Conservation (phyloP, 1,140 invertebrate genomes). For the Medauroidea extradentata region DNA sequence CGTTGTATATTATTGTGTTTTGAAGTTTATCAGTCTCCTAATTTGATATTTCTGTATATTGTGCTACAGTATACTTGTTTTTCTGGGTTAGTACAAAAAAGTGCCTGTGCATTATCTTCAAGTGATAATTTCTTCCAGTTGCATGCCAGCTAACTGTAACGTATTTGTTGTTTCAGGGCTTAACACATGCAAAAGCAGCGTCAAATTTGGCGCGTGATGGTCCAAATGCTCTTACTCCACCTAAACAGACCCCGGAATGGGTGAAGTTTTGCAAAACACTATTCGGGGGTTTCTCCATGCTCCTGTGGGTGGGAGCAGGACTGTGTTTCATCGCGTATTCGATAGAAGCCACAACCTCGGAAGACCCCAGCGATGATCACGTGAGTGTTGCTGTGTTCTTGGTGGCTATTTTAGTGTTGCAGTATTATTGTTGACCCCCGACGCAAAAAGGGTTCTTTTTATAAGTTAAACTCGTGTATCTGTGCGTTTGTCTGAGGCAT, state of each 20-base stretch:
- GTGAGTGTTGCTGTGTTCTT: constrained; percentile 34
- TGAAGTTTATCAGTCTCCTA: no score
- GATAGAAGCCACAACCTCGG: constrained; percentile 83
- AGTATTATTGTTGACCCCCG: no score
- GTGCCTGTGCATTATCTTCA: no score
- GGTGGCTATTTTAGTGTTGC: no score
- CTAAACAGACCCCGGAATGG: constrained; percentile 96
- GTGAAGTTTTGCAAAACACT: constrained; percentile 97
- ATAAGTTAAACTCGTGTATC: no score
- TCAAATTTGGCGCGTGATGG: constrained; percentile 90
- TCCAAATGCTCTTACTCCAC: constrained; percentile 91
- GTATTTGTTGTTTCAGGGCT: constrained; percentile 59
- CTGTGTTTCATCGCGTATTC: constrained; percentile 96
- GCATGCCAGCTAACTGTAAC: not conserved
- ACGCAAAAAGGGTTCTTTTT: no score
- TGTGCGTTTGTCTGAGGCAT: no score
- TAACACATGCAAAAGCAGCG: constrained; percentile 89
- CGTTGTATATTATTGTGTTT: no score
- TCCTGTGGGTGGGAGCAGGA: constrained; percentile 96
- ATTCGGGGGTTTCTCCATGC: constrained; percentile 93
- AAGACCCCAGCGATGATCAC: constrained; percentile 88
- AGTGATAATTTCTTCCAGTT: no score
- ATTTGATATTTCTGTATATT: no score
- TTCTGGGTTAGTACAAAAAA: no score
- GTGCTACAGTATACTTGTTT: no score